Evolutionary conservation across 2,888 invertebrate genomes (phyloP), one percentile per base, ranked within the genome.

Genomic region (Drosophila affinis): DNA sequence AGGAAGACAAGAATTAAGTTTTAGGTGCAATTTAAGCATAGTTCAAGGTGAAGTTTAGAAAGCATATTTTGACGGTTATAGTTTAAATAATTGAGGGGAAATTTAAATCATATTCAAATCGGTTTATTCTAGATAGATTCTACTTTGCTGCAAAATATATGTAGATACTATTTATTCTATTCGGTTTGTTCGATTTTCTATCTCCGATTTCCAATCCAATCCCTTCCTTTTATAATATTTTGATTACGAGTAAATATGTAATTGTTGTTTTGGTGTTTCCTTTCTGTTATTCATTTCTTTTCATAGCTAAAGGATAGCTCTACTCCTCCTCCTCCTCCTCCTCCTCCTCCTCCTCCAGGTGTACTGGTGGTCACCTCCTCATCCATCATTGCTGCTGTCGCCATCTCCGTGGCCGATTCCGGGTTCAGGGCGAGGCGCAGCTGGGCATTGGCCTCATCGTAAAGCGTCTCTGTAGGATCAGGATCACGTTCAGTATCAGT

Each of bases 361-460:
- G 57, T 24, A 24, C 29, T 62, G 14, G 76, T 29, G 32, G 32
- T 27, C 17, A 49, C 58, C 57, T 72, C 76, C 53, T 76, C 81
- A 63, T 78, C 70, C 63, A 69, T 68, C 44, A 59, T 65, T 73
- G 74, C 32, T 27, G 67, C 61, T 45, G 72, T 17, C 54, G 58
- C 21, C 29, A 39, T n/a, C 39, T 39, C 56, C 18, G 48, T 39
- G n/a, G 18, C 48, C 65, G 67, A 49, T 12, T 83, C 82, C 79
- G 82, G 78, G 45, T 88, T 88, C 71, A 87, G 62, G 53, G 78
- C 80, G 63, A 87, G 76, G 65, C 84, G 80, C 70, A 88, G 75
- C 71, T 88, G 89, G 51, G 89, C 78, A 53, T 77, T 82, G 56
- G 87, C 79, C 78, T 89, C 90, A 81, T 90, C 91, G 83, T 88